These are phyloP conservation scores for Chascanopsetta lugubris DNA, from an alignment of 2,113 vertebrate species.

Conservation along the genomic window DNA sequence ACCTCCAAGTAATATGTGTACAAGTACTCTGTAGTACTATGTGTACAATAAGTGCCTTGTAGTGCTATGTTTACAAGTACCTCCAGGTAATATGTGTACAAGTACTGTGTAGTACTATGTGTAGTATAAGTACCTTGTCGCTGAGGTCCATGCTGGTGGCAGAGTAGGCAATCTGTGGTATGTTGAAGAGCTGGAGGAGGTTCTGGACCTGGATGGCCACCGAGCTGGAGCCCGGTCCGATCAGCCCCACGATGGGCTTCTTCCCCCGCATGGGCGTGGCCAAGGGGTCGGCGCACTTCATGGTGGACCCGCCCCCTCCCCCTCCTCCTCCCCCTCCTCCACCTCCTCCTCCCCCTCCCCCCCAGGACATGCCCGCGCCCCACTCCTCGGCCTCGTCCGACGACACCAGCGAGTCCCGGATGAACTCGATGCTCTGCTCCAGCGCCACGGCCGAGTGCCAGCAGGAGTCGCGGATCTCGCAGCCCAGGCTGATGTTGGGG, in stretches of 20 bases:
- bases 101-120: constrained; percentile 18
- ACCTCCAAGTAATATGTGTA: no score
- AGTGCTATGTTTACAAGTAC: no score
- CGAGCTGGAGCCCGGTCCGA: constrained; percentile 96
- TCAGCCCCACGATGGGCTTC: constrained; percentile 97
- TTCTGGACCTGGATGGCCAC: constrained; percentile 99
- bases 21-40: no score
- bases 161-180: constrained; percentile 99
- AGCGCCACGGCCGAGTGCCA: constrained; percentile 98
- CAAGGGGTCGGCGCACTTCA: constrained; percentile 86
- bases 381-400: constrained; percentile 91
- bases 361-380: constrained; percentile 65
- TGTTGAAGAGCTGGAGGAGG: constrained; percentile 97
- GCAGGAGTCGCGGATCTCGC: constrained; percentile 97
- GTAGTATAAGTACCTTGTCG: no score
- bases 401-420: constrained; percentile 95
- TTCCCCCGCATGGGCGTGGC: constrained; percentile 90
- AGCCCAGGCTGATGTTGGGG: constrained; percentile 94
- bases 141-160: constrained; percentile 99
- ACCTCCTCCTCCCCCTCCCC: constrained; percentile 44
- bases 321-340: constrained; percentile 31
- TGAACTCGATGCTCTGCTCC: constrained; percentile 99
- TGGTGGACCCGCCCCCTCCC: background rate
- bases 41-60: no score
- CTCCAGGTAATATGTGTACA: background rate